Conservation (phyloP, 2,797 vertebrate species). For the Molossus alvarezi region DNA sequence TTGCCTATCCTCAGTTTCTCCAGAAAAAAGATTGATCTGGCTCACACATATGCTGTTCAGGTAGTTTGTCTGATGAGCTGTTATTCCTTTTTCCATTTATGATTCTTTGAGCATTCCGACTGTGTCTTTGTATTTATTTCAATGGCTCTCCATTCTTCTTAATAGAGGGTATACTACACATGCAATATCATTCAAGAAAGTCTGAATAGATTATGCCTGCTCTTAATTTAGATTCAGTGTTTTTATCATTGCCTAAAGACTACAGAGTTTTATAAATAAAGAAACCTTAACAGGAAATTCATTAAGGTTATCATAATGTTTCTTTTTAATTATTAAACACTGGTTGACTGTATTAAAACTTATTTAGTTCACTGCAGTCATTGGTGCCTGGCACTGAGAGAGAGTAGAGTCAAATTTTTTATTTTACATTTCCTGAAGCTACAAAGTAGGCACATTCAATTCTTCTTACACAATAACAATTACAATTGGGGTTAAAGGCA, state of each 20-base stretch:
- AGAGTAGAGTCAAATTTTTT: background rate
- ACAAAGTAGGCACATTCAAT: background rate
- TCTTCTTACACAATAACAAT: background rate
- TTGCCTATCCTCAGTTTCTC: background rate
- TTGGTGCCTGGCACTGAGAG: background rate
- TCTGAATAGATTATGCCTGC: background rate
- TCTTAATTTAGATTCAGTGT: background rate
- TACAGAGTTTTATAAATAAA: background rate
- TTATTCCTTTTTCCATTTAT: background rate
- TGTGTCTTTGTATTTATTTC: background rate
- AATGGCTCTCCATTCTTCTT: background rate
- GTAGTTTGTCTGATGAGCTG: background rate
- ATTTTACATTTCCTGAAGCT: conserved; percentile 17
- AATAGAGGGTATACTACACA: background rate
- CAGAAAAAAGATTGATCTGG: background rate
- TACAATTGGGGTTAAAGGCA: background rate
- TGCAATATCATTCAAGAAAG: background rate
- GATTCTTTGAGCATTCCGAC: background rate
- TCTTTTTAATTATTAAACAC: background rate
- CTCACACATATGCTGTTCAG: background rate
- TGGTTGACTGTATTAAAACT: background rate
- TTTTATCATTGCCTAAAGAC: background rate
- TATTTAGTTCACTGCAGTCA: background rate
- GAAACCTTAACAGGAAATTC: background rate
- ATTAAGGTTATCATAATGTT: background rate